Evolutionary conservation across 2,888 invertebrate species (phyloP).

Genomic region (Orchesellides sinensis): DNA sequence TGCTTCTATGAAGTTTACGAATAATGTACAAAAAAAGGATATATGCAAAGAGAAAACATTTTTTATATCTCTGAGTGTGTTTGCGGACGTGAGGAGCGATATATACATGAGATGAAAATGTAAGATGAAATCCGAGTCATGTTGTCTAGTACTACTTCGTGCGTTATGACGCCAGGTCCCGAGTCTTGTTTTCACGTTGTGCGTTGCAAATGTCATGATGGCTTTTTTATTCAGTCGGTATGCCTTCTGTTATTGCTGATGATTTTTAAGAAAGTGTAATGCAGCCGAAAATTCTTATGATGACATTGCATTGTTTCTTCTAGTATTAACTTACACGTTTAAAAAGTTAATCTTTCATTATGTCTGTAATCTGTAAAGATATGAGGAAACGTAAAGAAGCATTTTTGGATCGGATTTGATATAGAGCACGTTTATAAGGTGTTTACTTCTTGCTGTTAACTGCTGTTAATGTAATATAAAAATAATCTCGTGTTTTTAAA

Average conservation of each 20-base stretch:
- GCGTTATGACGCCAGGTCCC: slow-evolving; percentile 4
- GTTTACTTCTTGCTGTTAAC: too few relatives aligned
- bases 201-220: too few relatives aligned
- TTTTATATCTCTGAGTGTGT: not conserved
- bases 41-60: slow-evolving; percentile 1
- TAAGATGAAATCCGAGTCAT: slow-evolving; percentile 43
- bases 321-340: too few relatives aligned
- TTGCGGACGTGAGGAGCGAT: slow-evolving; percentile 31
- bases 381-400: too few relatives aligned
- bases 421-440: too few relatives aligned
- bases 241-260: not conserved
- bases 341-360: too few relatives aligned
- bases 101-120: slow-evolving; percentile 31
- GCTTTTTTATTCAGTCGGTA: too few relatives aligned
- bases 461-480: too few relatives aligned
- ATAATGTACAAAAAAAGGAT: not conserved
- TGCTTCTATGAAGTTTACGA: not conserved
- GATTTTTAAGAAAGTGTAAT: not conserved
- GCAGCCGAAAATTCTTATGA: not conserved
- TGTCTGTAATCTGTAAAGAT: too few relatives aligned
- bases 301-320: not conserved
- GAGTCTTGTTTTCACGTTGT: too few relatives aligned
- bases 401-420: too few relatives aligned
- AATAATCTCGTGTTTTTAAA: too few relatives aligned
- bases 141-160: slow-evolving; percentile 34